Evolutionary conservation across 2,888 invertebrate genomes (phyloP).

Genomic region (Schrankia costaestrigalis): DNA sequence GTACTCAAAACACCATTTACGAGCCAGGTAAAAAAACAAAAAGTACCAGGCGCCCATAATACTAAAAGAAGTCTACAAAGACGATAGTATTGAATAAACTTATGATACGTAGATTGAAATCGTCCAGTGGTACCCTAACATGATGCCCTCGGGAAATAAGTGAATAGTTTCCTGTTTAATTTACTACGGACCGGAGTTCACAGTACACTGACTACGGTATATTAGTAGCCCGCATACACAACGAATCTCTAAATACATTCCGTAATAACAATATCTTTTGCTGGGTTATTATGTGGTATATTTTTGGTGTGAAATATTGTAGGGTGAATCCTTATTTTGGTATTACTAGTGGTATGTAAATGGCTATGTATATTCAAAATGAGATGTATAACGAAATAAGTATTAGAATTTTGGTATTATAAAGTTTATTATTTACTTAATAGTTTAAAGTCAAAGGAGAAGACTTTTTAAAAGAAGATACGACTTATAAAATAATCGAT

Average conservation of each 20-base stretch:
- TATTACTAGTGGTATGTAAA: too few species aligned
- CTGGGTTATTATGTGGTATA: constrained; percentile 5
- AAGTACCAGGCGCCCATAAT: constrained; percentile 14
- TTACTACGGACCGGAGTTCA: constrained; percentile 40
- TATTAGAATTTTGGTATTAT: too few species aligned
- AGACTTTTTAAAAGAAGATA: too few species aligned
- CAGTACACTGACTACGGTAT: constrained; percentile 29
- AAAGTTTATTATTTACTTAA: too few species aligned
- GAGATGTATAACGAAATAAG: too few species aligned
- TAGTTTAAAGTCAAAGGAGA: too few species aligned
- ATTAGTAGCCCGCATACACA: constrained; percentile 27
- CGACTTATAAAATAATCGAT: too few species aligned
- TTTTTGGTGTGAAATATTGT: constrained; percentile 1
- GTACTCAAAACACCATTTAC: too few species aligned
- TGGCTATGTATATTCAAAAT: too few species aligned
- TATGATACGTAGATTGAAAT: constrained; percentile 33
- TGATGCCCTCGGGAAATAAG: constrained; percentile 54
- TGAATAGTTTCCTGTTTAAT: constrained; percentile 61
- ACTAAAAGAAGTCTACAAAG: background rate
- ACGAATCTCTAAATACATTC: constrained; percentile 25
- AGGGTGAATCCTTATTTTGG: too few species aligned
- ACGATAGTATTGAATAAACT: constrained; percentile 28
- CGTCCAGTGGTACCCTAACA: constrained; percentile 24
- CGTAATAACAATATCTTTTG: constrained; percentile 24
- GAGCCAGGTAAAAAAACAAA: too few species aligned